A percentile compares a stretch with the other conserved stretches of the same genome.
phyloP scores from a whole-genome alignment of 2,797 vertebrate genomes.

The Chloroceryle inda region DNA sequence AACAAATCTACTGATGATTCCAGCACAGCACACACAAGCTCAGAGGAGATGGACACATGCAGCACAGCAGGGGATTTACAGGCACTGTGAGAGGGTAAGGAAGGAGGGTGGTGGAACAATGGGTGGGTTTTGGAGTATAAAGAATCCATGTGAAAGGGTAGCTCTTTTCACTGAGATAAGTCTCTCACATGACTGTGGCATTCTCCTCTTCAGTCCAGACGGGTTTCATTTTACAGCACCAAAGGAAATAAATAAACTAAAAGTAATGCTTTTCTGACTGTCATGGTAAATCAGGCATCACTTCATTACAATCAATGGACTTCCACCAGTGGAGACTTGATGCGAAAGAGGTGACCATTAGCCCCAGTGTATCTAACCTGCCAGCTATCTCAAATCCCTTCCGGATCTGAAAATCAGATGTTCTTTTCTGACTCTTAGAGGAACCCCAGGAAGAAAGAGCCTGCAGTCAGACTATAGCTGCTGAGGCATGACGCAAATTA shows the following conservation, averaged over 20 bases:
- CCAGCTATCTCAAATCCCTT: neutral
- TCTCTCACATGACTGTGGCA: neutral
- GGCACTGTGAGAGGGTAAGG: neutral
- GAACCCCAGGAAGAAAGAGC: conserved; percentile 59
- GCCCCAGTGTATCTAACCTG: conserved; percentile 9
- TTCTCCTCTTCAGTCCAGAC: neutral
- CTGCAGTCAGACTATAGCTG: conserved; percentile 58
- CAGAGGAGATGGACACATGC: neutral
- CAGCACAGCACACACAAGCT: neutral
- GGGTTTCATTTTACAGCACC: neutral
- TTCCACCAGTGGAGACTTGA: neutral
- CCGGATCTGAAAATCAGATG: conserved; percentile 32
- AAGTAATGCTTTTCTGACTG: neutral
- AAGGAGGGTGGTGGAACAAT: neutral
- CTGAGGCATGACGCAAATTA: conserved; percentile 72
- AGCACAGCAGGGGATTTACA: neutral
- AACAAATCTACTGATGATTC: neutral
- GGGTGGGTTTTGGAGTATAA: neutral
- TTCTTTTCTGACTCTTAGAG: conserved; percentile 54
- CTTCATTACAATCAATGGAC: neutral
- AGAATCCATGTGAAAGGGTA: neutral
- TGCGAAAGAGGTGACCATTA: neutral
- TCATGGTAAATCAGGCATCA: conserved; percentile 10
- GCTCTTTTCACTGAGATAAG: neutral
- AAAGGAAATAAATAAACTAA: conserved; percentile 22